These are phyloP conservation scores for Patella pellucida DNA, from an alignment of 2,888 invertebrate species.

Conservation along the genomic window DNA sequence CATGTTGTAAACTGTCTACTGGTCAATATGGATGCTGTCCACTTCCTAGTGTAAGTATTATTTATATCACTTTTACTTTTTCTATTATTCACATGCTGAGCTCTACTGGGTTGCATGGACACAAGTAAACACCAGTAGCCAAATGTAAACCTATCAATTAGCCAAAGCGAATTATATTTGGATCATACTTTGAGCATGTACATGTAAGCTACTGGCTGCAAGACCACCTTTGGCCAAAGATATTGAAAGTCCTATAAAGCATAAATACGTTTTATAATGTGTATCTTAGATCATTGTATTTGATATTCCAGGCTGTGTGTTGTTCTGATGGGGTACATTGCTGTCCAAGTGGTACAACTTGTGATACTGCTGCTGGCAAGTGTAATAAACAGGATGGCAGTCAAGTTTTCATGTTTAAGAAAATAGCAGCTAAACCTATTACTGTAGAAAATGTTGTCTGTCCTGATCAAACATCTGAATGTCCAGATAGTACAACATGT, in stretches of 20 bases:
- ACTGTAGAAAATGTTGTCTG: slow-evolving; percentile 16
- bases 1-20: slow-evolving; percentile 25
- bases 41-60: slow-evolving; percentile 28
- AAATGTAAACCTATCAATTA: too few species aligned
- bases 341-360: slow-evolving; percentile 56
- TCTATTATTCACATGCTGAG: too few species aligned
- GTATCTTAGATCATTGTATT: too few species aligned
- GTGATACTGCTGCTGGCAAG: slow-evolving; percentile 44
- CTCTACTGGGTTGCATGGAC: too few species aligned
- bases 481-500: slow-evolving; percentile 29
- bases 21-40: slow-evolving; percentile 34
- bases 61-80: background rate
- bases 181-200: too few species aligned
- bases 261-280: too few species aligned
- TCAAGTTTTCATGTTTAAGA: slow-evolving; percentile 9
- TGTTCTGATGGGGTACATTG: slow-evolving; percentile 64
- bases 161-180: too few species aligned
- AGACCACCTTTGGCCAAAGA: too few species aligned
- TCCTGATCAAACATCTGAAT: slow-evolving; percentile 23
- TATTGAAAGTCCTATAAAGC: too few species aligned
- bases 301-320: slow-evolving; percentile 66
- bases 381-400: slow-evolving; percentile 38
- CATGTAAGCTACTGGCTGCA: too few species aligned
- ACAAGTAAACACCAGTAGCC: too few species aligned
- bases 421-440: slow-evolving; percentile 9